Evolutionary conservation across 2,113 vertebrate species (phyloP).

Genomic region (Formicarius rufipectus): DNA sequence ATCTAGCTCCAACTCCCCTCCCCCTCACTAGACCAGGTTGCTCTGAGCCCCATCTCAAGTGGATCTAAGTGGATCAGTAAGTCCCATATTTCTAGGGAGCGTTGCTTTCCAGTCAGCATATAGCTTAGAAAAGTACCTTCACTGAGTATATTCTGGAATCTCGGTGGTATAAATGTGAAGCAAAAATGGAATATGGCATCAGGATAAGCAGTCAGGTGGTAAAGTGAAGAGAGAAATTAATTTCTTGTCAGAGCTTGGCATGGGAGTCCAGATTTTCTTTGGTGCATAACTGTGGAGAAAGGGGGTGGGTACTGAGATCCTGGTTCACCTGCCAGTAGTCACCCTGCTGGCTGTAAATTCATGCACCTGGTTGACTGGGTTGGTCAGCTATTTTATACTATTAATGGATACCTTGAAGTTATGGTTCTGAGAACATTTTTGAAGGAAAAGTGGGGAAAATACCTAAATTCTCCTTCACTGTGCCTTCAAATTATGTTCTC

Average conservation of each 20-base stretch:
- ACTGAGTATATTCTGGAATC: background rate
- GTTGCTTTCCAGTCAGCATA: background rate
- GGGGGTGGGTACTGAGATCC: background rate
- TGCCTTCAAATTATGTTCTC: background rate
- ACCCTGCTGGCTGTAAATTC: background rate
- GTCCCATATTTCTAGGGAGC: background rate
- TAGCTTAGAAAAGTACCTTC: background rate
- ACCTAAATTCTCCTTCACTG: background rate
- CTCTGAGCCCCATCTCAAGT: background rate
- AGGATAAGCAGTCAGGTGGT: background rate
- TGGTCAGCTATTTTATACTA: background rate
- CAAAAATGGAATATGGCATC: background rate
- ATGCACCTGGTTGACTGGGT: background rate
- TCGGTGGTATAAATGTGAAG: background rate
- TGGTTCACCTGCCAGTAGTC: background rate
- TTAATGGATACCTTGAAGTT: background rate
- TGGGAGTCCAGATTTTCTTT: background rate
- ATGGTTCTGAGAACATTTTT: background rate
- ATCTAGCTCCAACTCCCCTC: background rate
- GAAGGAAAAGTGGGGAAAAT: background rate
- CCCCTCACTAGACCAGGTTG: background rate
- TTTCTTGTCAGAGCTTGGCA: background rate
- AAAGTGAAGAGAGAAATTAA: background rate
- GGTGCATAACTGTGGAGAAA: background rate
- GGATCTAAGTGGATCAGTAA: background rate